These are phyloP conservation scores for Euplagia quadripunctaria DNA, from an alignment of 2,888 invertebrate genomes.

Conservation along the genomic window DNA sequence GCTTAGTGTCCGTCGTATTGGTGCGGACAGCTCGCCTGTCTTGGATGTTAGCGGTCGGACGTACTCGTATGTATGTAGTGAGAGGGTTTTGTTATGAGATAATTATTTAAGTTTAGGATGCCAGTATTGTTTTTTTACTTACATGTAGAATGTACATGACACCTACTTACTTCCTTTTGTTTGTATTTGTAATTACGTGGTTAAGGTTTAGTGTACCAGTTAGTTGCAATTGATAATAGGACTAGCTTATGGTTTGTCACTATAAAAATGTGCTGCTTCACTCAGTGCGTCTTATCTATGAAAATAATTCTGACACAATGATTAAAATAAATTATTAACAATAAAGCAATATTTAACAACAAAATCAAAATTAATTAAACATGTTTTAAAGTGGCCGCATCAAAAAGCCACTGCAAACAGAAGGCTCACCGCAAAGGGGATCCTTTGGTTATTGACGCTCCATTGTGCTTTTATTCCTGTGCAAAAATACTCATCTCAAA, in stretches of 20 bases:
- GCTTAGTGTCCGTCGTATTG: conserved; percentile 81
- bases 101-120: conserved; percentile 38
- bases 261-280: too few relatives aligned
- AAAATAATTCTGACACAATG: neutral
- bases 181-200: too few relatives aligned
- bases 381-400: conserved; percentile 65
- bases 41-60: conserved; percentile 56
- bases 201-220: neutral
- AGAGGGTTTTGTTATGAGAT: conserved; percentile 33
- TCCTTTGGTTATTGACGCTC: conserved; percentile 67
- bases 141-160: neutral
- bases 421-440: conserved; percentile 72
- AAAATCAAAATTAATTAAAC: conserved; percentile 44
- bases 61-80: conserved; percentile 29
- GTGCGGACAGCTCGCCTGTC: conserved; percentile 69
- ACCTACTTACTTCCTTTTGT: too few relatives aligned
- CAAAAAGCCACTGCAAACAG: conserved; percentile 66
- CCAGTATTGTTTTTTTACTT: conserved; percentile 14
- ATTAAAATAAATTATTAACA: neutral
- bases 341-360: conserved; percentile 32
- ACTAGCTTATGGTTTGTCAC: too few relatives aligned
- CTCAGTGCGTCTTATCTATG: neutral
- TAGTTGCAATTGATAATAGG: neutral
- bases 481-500: conserved; percentile 80
- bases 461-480: conserved; percentile 74